phyloP scores from a whole-genome alignment of 2,113 vertebrate species.

The Sebastes schlegelii region DNA sequence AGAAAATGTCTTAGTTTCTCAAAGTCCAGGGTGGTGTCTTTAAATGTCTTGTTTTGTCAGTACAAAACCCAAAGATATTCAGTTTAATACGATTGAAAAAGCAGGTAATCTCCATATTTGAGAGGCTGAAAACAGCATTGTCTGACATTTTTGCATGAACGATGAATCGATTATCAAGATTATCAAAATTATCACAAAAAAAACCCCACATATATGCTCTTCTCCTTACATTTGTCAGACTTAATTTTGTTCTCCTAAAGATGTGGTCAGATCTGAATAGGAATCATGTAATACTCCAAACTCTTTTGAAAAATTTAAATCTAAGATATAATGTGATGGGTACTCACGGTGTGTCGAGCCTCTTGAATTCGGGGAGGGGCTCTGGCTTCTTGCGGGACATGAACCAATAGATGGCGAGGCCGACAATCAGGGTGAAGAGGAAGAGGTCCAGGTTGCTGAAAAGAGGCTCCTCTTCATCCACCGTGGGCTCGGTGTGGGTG shows the following conservation, averaged over 20 bases:
- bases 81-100: no score
- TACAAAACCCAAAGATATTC: no score
- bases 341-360: conserved; percentile 86
- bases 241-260: not conserved
- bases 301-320: not conserved
- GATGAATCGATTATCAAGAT: no score
- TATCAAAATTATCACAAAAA: no score
- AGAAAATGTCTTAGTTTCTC: no score
- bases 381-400: conserved; percentile 94
- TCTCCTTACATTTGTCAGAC: no score
- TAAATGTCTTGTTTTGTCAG: no score
- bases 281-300: not conserved
- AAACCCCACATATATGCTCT: not conserved
- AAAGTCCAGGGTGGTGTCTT: no score
- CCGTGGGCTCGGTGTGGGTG: conserved; percentile 54
- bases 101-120: no score
- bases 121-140: no score
- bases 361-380: conserved; percentile 91
- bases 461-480: conserved; percentile 82
- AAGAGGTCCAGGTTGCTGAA: conserved; percentile 91
- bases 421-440: conserved; percentile 90
- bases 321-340: not conserved
- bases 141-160: no score
- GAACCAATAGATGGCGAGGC: conserved; percentile 91
- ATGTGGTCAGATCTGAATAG: not conserved